These are phyloP conservation scores for Psix sp. DNA, from an alignment of 1,140 invertebrate genomes.

Conservation along the genomic window DNA sequence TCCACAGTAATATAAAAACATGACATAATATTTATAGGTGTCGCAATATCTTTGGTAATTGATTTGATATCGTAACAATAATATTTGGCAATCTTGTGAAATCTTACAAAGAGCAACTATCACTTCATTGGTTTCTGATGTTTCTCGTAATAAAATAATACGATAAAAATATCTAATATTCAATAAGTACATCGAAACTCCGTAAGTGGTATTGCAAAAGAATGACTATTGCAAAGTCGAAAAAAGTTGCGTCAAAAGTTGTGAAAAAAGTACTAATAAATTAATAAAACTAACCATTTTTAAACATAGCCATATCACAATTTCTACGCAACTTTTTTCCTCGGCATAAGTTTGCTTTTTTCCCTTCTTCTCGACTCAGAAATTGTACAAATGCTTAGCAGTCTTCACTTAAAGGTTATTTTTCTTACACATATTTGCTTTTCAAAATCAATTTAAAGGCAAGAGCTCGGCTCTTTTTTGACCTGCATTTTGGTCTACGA, in stretches of 20 bases:
- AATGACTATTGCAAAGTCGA: not conserved
- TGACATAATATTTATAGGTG: slow-evolving; percentile 36
- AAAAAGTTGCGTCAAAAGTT: not conserved
- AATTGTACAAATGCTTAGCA: slow-evolving; percentile 50
- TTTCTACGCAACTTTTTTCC: no score
- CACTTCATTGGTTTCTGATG: slow-evolving; percentile 25
- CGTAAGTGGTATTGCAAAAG: slow-evolving; percentile 16
- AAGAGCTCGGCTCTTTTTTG: slow-evolving; percentile 23
- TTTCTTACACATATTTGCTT: slow-evolving; percentile 19
- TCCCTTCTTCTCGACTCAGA: no score
- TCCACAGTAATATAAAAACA: slow-evolving; percentile 32
- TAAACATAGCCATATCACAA: no score
- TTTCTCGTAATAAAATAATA: slow-evolving; percentile 38
- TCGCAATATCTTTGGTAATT: slow-evolving; percentile 56
- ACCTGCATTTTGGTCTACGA: not conserved
- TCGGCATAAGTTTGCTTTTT: slow-evolving; percentile 27
- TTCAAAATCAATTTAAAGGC: slow-evolving; percentile 31
- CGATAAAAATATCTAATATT: slow-evolving; percentile 23
- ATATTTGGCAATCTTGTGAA: slow-evolving; percentile 51
- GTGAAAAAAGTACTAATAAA: no score
- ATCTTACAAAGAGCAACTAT: slow-evolving; percentile 41
- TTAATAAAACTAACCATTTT: no score
- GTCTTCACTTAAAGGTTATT: slow-evolving; percentile 43
- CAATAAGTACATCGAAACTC: slow-evolving; percentile 30
- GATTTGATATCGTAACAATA: slow-evolving; percentile 52